Base-by-base conservation (phyloP, 1,140 invertebrate species). In the Epicauta chinensis region DNA sequence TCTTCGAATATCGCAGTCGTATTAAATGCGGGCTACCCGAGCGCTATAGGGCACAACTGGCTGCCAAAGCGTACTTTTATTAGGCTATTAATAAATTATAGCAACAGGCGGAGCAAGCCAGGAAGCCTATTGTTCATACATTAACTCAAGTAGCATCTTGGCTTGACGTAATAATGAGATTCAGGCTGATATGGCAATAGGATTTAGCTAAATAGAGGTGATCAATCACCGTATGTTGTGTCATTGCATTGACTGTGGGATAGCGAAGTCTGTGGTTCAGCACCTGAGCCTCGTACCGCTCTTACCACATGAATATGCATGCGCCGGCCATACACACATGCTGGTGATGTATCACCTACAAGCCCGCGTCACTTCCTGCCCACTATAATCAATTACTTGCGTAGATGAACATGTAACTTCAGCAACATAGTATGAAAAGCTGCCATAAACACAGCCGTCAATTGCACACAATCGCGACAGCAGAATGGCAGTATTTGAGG, bases 1-100 rank as follows among this genome's bases (percentile, higher is more conserved):
- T 50, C 59, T 59, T 51, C 51, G 44, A 61, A 56, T 61, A 52
- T 59, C 57, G 53, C 57, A 55, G 44, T 36, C 44, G 48, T 55
- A 59, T 60, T 53, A 59, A 59, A 56, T 56, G 47, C 52, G 50
- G 55, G 44, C 47, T 35, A 51, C 31, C 53, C 34, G 47, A 31
- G 50, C 31, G 55, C 44, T 23, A 53, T 55, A 56, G 55, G 53
- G 51, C 53, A 60, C 53, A 57, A 62, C 58, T 45, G 53, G 63
- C 63, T 64, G 65, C 56, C 60, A 62, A 64, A 64, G 58, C 59
- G 63, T 64, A 70, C 65, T 69, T 70, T 70, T 70, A 69, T 68
- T 66, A 65, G 62, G 59, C 63, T 62, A 70, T 70, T 70, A 70
- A 69, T 70, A 68, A 69, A 70, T 70, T 70, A 70, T 66, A 67